Base-by-base conservation (phyloP, 2,113 vertebrate species). In the Tonatia bakeri region DNA sequence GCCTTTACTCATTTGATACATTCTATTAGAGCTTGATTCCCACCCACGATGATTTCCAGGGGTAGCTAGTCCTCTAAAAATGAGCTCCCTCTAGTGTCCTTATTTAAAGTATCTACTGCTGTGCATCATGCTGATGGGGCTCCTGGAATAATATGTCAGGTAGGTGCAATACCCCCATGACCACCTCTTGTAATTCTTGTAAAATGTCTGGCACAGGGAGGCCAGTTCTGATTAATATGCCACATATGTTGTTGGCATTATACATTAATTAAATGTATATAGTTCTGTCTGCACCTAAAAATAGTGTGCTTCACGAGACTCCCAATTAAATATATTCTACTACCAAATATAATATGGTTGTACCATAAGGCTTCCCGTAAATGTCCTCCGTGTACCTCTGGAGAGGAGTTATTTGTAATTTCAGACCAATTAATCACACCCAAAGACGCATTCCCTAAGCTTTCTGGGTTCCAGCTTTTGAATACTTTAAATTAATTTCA, bases 401-500 rank as follows among this genome's bases (percentile, higher is more conserved):
- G 12, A 69, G 8, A 10, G 17, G 11, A 85, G 16, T 75, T 81
- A 59, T 82, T 80, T 95, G 2, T 90, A 61, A 85, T 38, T 95
- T 76, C 61, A 38, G 31, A 79, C 31, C 38, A 86, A 75, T 3
- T 87, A 45, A 87, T 76, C 50, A 90, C 70, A 45, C 4, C 11
- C 33, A 80, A 79, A 94, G 47, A 22, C 15, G 70, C 19, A 75
- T 73, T 61, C 67, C 20, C 9, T 36, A 94, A 36, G 31, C 15
- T 81, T 54, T 80, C 12, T 43, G 61, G 15, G 20, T 16, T 84
- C 10, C 50, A 76, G 43, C 28, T 83, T 95, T 45, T 47, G 13
- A 73, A 76, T 90, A 38, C 17, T 81, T 76, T 84, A 65, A 80
- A 67, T 52, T 33, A 75, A 67, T 92, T 87, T 56, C 6, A 52